phyloP scores from a whole-genome alignment of 2,888 invertebrate species.

The Hemicrepidius hirtus region DNA sequence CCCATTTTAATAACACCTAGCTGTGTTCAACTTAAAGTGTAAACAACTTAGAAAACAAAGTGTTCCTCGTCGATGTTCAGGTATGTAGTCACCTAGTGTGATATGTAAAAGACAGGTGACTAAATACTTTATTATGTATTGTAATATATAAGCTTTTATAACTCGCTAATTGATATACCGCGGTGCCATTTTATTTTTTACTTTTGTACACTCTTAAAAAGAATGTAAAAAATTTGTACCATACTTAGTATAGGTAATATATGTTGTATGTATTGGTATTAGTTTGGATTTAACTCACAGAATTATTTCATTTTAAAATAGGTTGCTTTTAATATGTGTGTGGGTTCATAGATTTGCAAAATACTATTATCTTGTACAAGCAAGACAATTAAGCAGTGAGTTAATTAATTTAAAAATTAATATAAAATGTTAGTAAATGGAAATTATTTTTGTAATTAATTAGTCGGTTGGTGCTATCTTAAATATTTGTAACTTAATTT shows the following conservation, averaged over 20 bases:
- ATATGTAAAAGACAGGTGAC: conserved; percentile 59
- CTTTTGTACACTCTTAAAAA: conserved; percentile 62
- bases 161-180: conserved; percentile 65
- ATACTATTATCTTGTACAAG: conserved; percentile 18
- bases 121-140: conserved; percentile 55
- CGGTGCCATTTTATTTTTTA: conserved; percentile 66
- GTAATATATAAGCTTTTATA: conserved; percentile 67
- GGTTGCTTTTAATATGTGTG: conserved; percentile 36
- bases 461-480: conserved; percentile 42
- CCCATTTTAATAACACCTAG: conserved; percentile 53
- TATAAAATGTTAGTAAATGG: conserved; percentile 37
- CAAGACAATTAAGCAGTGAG: conserved; percentile 25
- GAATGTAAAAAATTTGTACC: conserved; percentile 71
- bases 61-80: conserved; percentile 64
- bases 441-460: conserved; percentile 45
- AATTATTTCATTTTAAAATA: conserved; percentile 32
- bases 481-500: conserved; percentile 38
- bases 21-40: conserved; percentile 58
- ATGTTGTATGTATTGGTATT: conserved; percentile 44
- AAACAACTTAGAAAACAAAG: conserved; percentile 61
- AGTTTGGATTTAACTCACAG: conserved; percentile 34
- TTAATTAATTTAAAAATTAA: conserved; percentile 30
- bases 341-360: conserved; percentile 21
- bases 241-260: conserved; percentile 65
- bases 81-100: conserved; percentile 67